A percentile compares a stretch with the other conserved stretches of the same genome.
Evolutionary conservation across 2,113 vertebrate genomes (phyloP).

Genomic region (Cyphomyrus discorhynchus): DNA sequence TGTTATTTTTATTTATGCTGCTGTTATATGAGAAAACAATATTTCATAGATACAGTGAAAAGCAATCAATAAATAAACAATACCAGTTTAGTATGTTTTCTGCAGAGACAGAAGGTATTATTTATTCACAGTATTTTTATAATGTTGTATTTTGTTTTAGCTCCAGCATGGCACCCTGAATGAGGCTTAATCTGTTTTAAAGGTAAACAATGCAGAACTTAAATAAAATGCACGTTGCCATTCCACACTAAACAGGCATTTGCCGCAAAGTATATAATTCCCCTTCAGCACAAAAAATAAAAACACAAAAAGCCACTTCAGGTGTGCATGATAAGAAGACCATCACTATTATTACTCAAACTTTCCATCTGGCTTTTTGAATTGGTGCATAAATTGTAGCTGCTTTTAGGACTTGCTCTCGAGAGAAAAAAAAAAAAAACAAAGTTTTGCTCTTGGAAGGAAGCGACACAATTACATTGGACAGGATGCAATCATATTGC

Average conservation of each 20-base stretch:
- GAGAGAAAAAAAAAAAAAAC: neutral
- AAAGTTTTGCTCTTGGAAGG: neutral
- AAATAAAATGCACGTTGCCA: neutral
- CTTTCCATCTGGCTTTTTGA: slow-evolving; percentile 58
- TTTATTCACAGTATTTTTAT: slow-evolving; percentile 12
- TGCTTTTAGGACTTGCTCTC: neutral
- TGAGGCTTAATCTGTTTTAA: slow-evolving; percentile 51
- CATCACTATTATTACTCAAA: slow-evolving; percentile 63
- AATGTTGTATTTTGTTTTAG: slow-evolving; percentile 27
- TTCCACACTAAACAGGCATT: slow-evolving; percentile 51
- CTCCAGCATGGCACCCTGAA: neutral
- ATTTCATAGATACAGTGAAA: neutral
- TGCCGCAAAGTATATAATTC: slow-evolving; percentile 66
- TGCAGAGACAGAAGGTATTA: slow-evolving; percentile 37
- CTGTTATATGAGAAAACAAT: neutral
- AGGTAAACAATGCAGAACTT: slow-evolving; percentile 46
- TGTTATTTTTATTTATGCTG: neutral
- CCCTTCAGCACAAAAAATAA: slow-evolving; percentile 62
- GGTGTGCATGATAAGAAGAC: slow-evolving; percentile 64
- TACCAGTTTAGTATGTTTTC: slow-evolving; percentile 16
- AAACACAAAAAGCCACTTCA: slow-evolving; percentile 50
- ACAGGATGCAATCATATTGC: slow-evolving; percentile 3
- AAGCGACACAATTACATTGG: slow-evolving; percentile 2
- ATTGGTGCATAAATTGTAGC: slow-evolving; percentile 42
- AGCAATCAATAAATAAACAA: neutral